phyloP scores from a whole-genome alignment of 2,797 vertebrate genomes.

The Lagorchestes hirsutus region DNA sequence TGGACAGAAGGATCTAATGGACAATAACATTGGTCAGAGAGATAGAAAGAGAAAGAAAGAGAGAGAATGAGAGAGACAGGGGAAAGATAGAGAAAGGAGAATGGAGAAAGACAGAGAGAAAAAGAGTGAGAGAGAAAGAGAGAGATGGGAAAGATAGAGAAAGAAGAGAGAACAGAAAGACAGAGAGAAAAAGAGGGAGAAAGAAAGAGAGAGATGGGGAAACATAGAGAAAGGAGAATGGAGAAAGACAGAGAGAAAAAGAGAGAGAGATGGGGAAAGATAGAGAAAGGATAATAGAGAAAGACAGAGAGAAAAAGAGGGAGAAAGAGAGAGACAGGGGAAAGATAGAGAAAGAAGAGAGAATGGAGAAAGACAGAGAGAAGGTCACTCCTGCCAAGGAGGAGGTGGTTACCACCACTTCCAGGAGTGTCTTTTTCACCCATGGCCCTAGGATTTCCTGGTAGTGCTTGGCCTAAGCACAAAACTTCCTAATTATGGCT shows the following conservation, averaged over 20 bases:
- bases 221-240: neutral
- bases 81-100: neutral
- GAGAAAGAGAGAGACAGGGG: neutral
- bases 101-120: no score
- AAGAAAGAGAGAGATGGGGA: neutral
- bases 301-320: rapidly evolving
- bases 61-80: neutral
- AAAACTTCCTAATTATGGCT: neutral
- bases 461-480: neutral
- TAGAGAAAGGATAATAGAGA: neutral
- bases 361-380: no score
- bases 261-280: neutral
- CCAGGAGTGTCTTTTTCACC: neutral
- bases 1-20: neutral
- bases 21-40: neutral
- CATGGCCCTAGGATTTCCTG: neutral
- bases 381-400: neutral
- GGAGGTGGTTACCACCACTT: neutral
- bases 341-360: neutral
- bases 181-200: rapidly evolving
- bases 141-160: neutral
- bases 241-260: neutral
- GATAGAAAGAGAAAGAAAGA: neutral
- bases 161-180: neutral
- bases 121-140: no score